Evolutionary conservation across 2,113 vertebrate genomes (phyloP).

Genomic region (Chionodraco myersi): DNA sequence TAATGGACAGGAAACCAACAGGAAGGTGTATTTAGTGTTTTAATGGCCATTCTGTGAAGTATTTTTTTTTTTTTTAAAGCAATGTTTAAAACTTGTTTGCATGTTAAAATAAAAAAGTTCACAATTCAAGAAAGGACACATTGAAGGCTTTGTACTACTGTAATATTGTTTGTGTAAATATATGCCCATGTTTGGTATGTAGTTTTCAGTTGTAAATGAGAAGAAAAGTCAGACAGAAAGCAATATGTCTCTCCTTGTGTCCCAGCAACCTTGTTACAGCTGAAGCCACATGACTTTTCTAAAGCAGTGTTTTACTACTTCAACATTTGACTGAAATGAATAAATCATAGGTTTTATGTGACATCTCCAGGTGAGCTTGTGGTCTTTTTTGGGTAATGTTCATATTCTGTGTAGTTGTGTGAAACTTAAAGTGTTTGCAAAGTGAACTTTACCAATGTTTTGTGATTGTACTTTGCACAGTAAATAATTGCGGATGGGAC

Average conservation of each 20-base stretch:
- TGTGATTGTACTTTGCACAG: too few species aligned
- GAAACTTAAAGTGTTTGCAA: not conserved
- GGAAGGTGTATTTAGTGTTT: slow-evolving; percentile 47
- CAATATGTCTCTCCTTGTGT: slow-evolving; percentile 74
- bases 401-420: not conserved
- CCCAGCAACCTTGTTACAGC: slow-evolving; percentile 44
- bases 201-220: slow-evolving; percentile 71
- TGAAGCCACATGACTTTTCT: slow-evolving; percentile 76
- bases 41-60: slow-evolving; percentile 52
- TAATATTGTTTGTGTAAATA: slow-evolving; percentile 82
- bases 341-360: slow-evolving; percentile 83
- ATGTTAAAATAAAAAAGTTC: slow-evolving; percentile 64
- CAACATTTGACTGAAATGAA: slow-evolving; percentile 76
- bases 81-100: slow-evolving; percentile 71
- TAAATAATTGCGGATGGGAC: too few species aligned
- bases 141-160: slow-evolving; percentile 77
- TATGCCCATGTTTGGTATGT: slow-evolving; percentile 73
- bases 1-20: slow-evolving; percentile 25
- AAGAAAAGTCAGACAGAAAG: slow-evolving; percentile 65
- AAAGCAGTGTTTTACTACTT: slow-evolving; percentile 81
- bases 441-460: slow-evolving; percentile 14
- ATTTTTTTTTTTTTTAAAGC: slow-evolving; percentile 38
- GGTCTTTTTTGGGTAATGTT: not conserved
- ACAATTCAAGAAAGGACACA: slow-evolving; percentile 62
- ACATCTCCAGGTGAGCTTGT: slow-evolving; percentile 38